These are phyloP conservation scores for Oscheius sp. DNA, from an alignment of 2,888 invertebrate species.

Conservation along the genomic window DNA sequence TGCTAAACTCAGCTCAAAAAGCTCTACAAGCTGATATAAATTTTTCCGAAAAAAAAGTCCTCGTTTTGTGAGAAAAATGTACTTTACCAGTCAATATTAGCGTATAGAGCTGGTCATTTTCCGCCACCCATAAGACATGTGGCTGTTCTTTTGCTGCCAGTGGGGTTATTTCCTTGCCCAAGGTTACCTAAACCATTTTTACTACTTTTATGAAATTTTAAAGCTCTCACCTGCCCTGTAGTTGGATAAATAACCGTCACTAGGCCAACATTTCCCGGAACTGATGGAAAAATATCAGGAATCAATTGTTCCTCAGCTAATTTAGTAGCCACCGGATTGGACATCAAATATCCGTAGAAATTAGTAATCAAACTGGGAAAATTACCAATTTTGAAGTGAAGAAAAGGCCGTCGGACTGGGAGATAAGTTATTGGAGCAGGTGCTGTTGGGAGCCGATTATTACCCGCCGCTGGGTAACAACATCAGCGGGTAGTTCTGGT, in stretches of 20 bases:
- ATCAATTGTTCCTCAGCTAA: slow-evolving; percentile 2
- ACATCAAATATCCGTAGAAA: slow-evolving; percentile 1
- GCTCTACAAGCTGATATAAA: too few species aligned
- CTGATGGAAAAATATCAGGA: background rate
- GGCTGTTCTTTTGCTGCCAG: slow-evolving; percentile 80
- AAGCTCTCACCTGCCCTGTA: background rate
- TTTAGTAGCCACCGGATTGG: background rate
- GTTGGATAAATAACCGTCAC: background rate
- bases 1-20: too few species aligned
- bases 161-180: slow-evolving; percentile 57
- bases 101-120: slow-evolving; percentile 79
- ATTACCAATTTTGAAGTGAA: too few species aligned
- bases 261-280: background rate
- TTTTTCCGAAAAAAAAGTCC: too few species aligned
- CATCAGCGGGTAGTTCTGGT: too few species aligned
- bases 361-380: too few species aligned
- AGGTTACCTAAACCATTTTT: background rate
- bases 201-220: background rate
- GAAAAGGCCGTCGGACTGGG: too few species aligned
- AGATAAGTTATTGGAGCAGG: too few species aligned
- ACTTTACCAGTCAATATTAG: slow-evolving; percentile 81
- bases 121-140: slow-evolving; percentile 79
- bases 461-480: too few species aligned
- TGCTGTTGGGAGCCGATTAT: too few species aligned
- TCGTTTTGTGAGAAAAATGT: too few species aligned